Evolutionary conservation across 2,888 invertebrate species (phyloP), one percentile per base, ranked within the genome.

Genomic region (Aelia acuminata): DNA sequence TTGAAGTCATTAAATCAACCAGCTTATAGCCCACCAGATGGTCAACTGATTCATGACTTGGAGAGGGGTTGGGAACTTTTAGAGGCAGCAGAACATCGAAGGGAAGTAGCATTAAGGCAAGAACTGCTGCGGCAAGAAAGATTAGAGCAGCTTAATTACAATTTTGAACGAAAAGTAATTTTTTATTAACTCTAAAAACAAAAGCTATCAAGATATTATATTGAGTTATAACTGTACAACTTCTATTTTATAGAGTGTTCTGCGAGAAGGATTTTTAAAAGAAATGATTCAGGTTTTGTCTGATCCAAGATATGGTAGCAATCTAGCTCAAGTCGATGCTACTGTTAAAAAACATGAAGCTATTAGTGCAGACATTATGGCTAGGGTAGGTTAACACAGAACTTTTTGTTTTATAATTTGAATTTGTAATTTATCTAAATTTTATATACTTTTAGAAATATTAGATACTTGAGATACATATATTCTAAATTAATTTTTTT

Each of bases 301-400:
- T 0, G 98, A 98, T 93, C 97, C 97, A 0, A 95, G 98, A 88
- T 98, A 98, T 92, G 97, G 97, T 3, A 96, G 96, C 91, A 97
- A 97, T 93, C 93, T 98, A 90, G 95, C 96, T 0, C 98, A 99
- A 92, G 98, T 99, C 0, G 99, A 99, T 92, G 99, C 99, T 1
- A 98, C 98, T 0, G 95, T 99, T 70, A 99, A 99, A 93, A 99
- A 99, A 92, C 99, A 99, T 92, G 99, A 99, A 93, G 99, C 99
- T 26, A 98, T 99, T 90, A 97, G 97, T 89, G 98, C 99, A 0
- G 99, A 99, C 92, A 99, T 99, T 88, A 93, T 98, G 88, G 98
- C 99, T 22, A 94, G 96, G 91, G 95, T 95, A 91, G 10, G 87
- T 47, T 39, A 31, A 43, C 10, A 7, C 43, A 43, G 43, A n/a